These are phyloP conservation scores for Pygocentrus nattereri DNA, from an alignment of 2,797 vertebrate genomes.

Conservation along the genomic window DNA sequence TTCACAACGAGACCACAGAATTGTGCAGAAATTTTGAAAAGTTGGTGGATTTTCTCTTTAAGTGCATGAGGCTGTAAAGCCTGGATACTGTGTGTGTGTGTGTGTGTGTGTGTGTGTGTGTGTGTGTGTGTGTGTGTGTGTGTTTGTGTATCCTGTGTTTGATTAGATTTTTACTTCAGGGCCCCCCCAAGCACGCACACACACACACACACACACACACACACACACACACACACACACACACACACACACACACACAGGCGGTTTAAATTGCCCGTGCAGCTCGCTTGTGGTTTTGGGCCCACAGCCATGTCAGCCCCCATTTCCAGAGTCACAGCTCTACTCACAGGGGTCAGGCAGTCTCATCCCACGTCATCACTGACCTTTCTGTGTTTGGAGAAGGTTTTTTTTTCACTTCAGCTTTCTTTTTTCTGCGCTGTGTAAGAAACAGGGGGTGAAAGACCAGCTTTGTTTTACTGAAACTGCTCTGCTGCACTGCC, in stretches of 20 bases:
- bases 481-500: constrained; percentile 68
- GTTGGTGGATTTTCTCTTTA: no score
- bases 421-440: background rate
- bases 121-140: no score
- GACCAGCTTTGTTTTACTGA: constrained; percentile 78
- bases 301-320: background rate
- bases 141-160: background rate
- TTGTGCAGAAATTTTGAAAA: background rate
- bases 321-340: background rate
- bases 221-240: background rate
- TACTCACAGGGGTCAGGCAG: background rate
- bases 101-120: background rate
- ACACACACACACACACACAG: background rate
- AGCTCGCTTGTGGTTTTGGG: background rate
- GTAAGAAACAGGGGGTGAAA: constrained; percentile 69
- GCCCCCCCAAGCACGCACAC: constrained; percentile 1
- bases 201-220: constrained; percentile 9
- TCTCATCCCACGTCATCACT: constrained; percentile 71
- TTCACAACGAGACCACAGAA: background rate
- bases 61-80: background rate
- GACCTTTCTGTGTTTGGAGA: constrained; percentile 81
- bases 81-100: background rate
- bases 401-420: constrained; percentile 71
- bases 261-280: background rate
- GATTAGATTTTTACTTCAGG: background rate